phyloP scores from a whole-genome alignment of 2,797 vertebrate species.

The Echiichthys vipera region DNA sequence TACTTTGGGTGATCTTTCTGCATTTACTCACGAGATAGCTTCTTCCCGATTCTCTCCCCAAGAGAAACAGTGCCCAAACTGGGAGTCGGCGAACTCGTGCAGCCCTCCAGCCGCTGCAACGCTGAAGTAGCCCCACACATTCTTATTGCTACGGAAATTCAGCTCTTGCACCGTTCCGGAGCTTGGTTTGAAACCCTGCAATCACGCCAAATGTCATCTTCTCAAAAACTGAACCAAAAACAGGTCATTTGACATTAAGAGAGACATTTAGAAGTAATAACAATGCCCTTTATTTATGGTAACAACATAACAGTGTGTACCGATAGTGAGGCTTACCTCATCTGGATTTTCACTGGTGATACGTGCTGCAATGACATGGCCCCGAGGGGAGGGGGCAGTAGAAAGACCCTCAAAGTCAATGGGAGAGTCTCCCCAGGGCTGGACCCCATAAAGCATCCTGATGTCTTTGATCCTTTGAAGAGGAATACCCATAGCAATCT shows the following conservation, averaged over 20 bases:
- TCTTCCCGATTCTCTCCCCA: slow-evolving; percentile 99
- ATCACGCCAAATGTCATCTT: slow-evolving; percentile 22
- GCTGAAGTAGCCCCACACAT: slow-evolving; percentile 99
- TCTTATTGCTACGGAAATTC: slow-evolving; percentile 99
- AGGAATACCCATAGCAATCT: slow-evolving; percentile 97
- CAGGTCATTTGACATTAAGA: neutral
- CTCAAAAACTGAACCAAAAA: neutral
- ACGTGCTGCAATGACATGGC: slow-evolving; percentile 97
- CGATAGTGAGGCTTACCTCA: slow-evolving; percentile 85
- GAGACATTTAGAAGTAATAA: neutral
- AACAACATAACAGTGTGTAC: neutral
- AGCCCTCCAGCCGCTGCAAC: slow-evolving; percentile 98
- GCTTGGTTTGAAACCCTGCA: slow-evolving; percentile 98
- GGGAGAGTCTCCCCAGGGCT: slow-evolving; percentile 93
- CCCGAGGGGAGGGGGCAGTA: slow-evolving; percentile 91
- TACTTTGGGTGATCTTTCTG: neutral
- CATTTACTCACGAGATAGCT: slow-evolving; percentile 94
- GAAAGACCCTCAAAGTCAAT: slow-evolving; percentile 95
- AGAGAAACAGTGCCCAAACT: slow-evolving; percentile 99
- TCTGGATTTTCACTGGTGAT: slow-evolving; percentile 99
- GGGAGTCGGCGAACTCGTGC: slow-evolving; percentile 98
- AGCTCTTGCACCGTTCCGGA: slow-evolving; percentile 98
- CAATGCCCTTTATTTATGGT: neutral
- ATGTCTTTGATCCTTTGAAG: slow-evolving; percentile 93
- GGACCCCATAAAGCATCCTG: slow-evolving; percentile 84